Percentiles rank a stretch among this genome's conserved stretches.
Evolutionary conservation across 64 coral and sea anemone species (phyloP).

Genomic region (Platygyra sinensis): DNA sequence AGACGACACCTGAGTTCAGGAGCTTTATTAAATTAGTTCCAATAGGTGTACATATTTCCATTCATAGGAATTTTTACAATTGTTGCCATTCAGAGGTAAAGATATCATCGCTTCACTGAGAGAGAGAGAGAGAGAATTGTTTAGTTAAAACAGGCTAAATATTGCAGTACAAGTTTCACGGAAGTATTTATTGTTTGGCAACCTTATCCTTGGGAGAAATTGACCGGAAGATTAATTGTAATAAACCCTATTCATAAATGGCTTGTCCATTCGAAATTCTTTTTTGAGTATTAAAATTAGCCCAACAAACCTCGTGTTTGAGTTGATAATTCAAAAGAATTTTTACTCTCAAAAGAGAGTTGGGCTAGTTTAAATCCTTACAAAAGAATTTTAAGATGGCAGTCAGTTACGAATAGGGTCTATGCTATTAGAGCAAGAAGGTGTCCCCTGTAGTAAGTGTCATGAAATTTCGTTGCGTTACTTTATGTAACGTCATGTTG

Average conservation of each 20-base stretch:
- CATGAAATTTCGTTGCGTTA: not conserved
- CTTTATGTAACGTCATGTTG: not conserved
- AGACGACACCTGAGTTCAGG: not conserved
- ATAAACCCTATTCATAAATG: not conserved
- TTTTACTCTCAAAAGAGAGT: too few species aligned
- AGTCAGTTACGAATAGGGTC: too few species aligned
- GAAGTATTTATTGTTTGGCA: constrained; percentile 4
- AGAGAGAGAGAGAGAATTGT: too few species aligned
- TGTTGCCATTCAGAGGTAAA: not conserved
- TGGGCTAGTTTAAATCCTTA: too few species aligned
- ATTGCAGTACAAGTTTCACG: not conserved
- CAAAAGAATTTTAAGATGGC: too few species aligned
- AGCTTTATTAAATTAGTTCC: not conserved
- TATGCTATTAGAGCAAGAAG: too few species aligned
- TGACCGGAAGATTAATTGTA: not conserved
- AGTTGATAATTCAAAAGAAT: too few species aligned
- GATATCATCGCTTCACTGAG: not conserved
- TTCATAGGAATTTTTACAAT: constrained; percentile 28
- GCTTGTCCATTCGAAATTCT: too few species aligned
- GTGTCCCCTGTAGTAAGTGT: not conserved
- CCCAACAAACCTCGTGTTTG: too few species aligned
- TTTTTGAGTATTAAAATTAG: too few species aligned
- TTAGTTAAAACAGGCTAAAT: not conserved
- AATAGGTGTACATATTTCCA: constrained; percentile 22
- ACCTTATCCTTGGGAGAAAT: not conserved